Base-by-base conservation (phyloP, 1,140 invertebrate species). In the Helicoverpa armigera region DNA sequence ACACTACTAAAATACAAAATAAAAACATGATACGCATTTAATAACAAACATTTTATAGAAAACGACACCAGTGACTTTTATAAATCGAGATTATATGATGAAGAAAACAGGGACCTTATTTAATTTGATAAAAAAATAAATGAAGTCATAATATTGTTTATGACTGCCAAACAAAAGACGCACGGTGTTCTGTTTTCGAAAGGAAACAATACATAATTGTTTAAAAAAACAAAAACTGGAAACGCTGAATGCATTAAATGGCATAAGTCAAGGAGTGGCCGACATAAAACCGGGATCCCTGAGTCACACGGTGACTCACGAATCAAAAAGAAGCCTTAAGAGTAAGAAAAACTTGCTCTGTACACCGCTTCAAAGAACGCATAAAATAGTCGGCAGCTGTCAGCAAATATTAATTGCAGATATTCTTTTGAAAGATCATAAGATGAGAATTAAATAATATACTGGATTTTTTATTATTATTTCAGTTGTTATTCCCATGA, bases 281-380 rank as follows among this genome's bases (percentile, higher is more conserved):
- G 50, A 58, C n/a, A 50, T 23, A 48, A 29, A 60, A 43, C 43
- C 18, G 70, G 35, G 51, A 23, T 43, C 18, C 18, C 31, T 61
- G 73, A 75, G 58, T 75, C 73, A 75, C 73, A 11, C n/a, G 12
- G 16, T 75, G 73, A 75, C n/a, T 75, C 73, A 75, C 13, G 10
- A 16, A 56, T 60, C 53, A 74, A 23, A 35, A 43, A 74, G 23
- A 69, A 69, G 13, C 73, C 73, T 75, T 75, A n/a, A 12, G 16
- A 50, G n/a, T 3, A 61, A 51, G 23, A 72, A 75, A 75, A 75
- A 60, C 14, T n/a, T 48, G 54, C n/a, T 48, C 50, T 60, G 23
- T 51, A 61, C 61, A 63, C 50, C 9, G 35, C 16, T 60, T 29
- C 10, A 51, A 75, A 58, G 31, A 53, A 18, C n/a, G 58, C 58